These are phyloP conservation scores for Anadara kagoshimensis DNA, from an alignment of 1,140 invertebrate species.

Conservation along the genomic window DNA sequence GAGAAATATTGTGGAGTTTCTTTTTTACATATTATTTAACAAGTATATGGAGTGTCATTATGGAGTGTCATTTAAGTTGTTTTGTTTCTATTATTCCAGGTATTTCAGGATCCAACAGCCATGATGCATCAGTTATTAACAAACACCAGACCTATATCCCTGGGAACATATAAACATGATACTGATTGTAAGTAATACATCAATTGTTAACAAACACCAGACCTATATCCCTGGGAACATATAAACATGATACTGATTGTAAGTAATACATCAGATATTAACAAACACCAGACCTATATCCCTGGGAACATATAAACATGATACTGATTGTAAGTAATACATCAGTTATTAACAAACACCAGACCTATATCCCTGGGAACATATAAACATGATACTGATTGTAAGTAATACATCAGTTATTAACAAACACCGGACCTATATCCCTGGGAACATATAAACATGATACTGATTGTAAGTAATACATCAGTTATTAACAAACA, in stretches of 20 bases:
- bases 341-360: no score
- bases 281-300: background rate
- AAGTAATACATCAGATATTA: background rate
- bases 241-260: background rate
- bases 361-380: background rate
- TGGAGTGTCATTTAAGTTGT: background rate
- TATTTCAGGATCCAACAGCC: conserved; percentile 95
- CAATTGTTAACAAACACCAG: no score
- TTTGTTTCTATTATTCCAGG: conserved; percentile 61
- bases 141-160: conserved; percentile 83
- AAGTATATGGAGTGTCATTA: background rate
- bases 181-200: conserved; percentile 95
- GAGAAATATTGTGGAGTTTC: no score
- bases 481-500: no score
- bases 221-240: background rate
- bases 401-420: background rate
- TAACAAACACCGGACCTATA: background rate
- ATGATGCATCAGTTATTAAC: conserved; percentile 93
- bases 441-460: background rate
- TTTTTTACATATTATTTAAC: no score
- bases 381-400: background rate
- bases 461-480: background rate
- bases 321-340: background rate
- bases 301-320: background rate
- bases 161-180: conserved; percentile 87